Evolutionary conservation across 2,797 vertebrate genomes (phyloP).

Genomic region (Anguilla pacifica): DNA sequence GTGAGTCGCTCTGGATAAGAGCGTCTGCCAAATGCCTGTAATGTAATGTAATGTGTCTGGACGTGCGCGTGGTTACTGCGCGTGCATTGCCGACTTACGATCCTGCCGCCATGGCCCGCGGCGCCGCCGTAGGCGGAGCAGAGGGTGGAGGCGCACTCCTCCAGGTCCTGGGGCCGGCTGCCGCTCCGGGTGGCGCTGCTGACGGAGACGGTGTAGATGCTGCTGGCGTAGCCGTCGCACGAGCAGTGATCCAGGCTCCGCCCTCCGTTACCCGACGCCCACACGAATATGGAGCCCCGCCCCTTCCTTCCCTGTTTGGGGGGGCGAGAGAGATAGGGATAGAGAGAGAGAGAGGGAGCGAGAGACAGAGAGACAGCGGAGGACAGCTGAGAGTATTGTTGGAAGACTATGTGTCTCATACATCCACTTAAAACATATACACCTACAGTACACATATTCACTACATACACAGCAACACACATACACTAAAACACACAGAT

Average conservation of each 20-base stretch:
- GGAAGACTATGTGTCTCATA: neutral
- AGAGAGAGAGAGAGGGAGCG: neutral
- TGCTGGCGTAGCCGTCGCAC: slow-evolving; percentile 82
- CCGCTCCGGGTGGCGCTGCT: slow-evolving; percentile 88
- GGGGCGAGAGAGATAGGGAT: neutral
- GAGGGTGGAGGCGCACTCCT: slow-evolving; percentile 6
- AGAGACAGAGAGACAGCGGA: neutral
- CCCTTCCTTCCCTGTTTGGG: slow-evolving; percentile 65
- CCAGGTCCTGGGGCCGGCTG: slow-evolving; percentile 88
- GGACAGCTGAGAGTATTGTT: neutral
- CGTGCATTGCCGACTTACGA: neutral
- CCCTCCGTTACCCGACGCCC: slow-evolving; percentile 78
- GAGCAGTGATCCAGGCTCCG: slow-evolving; percentile 81
- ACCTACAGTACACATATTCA: neutral
- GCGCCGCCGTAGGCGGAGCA: slow-evolving; percentile 68
- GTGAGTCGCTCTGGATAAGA: no score
- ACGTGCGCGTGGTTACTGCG: neutral
- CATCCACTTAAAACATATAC: neutral
- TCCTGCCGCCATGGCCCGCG: neutral
- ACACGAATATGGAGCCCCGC: slow-evolving; percentile 80
- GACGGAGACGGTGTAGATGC: slow-evolving; percentile 82
- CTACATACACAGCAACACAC: neutral
- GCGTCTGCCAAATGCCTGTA: no score
- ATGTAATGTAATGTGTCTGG: neutral
- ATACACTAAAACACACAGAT: neutral